Evolutionary conservation across 2,888 invertebrate species (phyloP), one percentile per base, ranked within the genome.

Genomic region (Melikaiella ostensackeni): DNA sequence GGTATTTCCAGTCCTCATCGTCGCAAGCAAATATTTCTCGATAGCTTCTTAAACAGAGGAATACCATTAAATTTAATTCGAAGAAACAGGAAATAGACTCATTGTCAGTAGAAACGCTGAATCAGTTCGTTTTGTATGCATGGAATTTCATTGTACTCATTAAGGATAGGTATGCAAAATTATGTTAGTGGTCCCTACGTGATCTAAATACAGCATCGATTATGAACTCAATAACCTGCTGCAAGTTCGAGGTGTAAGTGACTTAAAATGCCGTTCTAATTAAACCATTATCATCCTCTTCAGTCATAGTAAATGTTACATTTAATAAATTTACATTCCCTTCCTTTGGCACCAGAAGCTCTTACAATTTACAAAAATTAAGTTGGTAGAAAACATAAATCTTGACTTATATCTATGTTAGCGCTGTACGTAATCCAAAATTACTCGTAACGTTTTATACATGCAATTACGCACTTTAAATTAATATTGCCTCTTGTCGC

Each of bases 121-220:
- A 82, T 81, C 77, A 83, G 82, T 82, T 83, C 82, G 81, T 83
- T 83, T 84, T 80, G 83, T 85, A 82, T 82, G 82, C 83, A 82
- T 85, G 83, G 80, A 86, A 83, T 84, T 83, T 82, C 83, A 84
- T 81, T 77, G 77, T 79, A 78, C 80, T 80, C 80, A 75, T 78
- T 82, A 78, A 82, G 80, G 35, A 74, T 76, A 66, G 63, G 78
- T 75, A 81, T 81, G 77, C 80, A 81, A 83, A 83, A 84, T 86
- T 81, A 84, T 84, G 82, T 83, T 80, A 79, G 79, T 80, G 79
- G 79, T 77, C 66, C 80, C 83, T 64, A 42, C 64, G 64, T 64
- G 64, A 24, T 64, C 24, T 27, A 64, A 64, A 42, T 64, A 38
- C 42, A 64, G 42, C 24, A 24, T 42, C 35, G 42, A 21, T 11